phyloP scores from a whole-genome alignment of 1,140 invertebrate species.

The Scaptodrosophila lebanonensis region DNA sequence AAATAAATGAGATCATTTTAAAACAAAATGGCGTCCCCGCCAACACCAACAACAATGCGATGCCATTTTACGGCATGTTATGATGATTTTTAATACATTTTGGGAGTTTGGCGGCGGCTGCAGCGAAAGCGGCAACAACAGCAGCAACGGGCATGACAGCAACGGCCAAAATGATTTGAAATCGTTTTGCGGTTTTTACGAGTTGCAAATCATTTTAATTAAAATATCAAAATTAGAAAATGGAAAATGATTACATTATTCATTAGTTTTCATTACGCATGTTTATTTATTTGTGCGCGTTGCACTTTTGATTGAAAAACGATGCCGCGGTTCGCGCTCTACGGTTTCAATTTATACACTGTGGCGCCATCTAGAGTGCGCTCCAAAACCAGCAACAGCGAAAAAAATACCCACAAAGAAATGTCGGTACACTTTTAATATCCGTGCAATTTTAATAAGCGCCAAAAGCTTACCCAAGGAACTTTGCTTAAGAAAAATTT shows the following conservation, averaged over 20 bases:
- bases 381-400: neutral
- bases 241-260: constrained; percentile 77
- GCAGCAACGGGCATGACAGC: constrained; percentile 22
- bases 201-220: constrained; percentile 78
- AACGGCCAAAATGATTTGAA: constrained; percentile 66
- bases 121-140: too few species aligned
- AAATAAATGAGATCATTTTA: constrained; percentile 72
- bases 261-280: constrained; percentile 76
- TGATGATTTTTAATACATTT: constrained; percentile 13
- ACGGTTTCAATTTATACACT: constrained; percentile 14
- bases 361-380: constrained; percentile 58
- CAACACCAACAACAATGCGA: constrained; percentile 9
- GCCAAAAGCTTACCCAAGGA: constrained; percentile 60
- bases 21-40: constrained; percentile 58
- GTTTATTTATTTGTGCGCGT: constrained; percentile 64
- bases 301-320: constrained; percentile 2
- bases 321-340: constrained; percentile 6
- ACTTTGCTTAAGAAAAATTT: constrained; percentile 44
- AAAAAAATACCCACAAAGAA: constrained; percentile 1
- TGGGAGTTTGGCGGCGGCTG: too few species aligned
- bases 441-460: constrained; percentile 26
- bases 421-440: constrained; percentile 4
- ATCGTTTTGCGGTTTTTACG: constrained; percentile 77
- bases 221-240: constrained; percentile 77
- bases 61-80: too few species aligned